Base-by-base conservation (phyloP, 2,888 invertebrate species). In the Magallana nippona region DNA sequence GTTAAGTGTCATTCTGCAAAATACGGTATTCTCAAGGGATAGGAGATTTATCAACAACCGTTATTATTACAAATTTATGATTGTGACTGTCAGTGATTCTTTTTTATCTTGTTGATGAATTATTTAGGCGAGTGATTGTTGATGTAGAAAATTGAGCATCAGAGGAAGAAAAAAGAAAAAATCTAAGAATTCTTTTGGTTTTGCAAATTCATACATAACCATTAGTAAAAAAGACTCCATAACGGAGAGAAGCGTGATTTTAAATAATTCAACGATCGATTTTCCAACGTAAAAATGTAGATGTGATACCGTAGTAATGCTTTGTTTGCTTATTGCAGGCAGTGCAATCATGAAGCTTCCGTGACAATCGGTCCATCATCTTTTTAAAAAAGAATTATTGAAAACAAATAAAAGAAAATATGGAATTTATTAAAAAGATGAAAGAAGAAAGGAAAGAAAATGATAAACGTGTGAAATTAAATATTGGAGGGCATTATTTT, bases 401-500 rank as follows among this genome's bases (percentile, higher is more conserved):
- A 77, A 77, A 2, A 17, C 3, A 15, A 19, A 19, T 55, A 62
- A 3, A 17, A 17, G 1, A 71, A 81, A 57, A 17, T 32, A 89
- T 89, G 90, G 90, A 90, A 86, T 90, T 84, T 84, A 90, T 90
- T 1, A 89, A 88, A 60, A 84, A 86, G 81, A 87, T 87, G 78
- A 78, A 87, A 27, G 82, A 84, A n/a, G 83, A 77, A 1, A 86
- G 80, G 84, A 79, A 77, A 32, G 83, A 82, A 32, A 82, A 83
- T 78, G 91, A 91, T 82, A 88, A 84, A 58, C 86, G 91, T 56
- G 81, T 92, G 10, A 88, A 86, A 55, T 85, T 94, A 55, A 94
- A 94, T 85, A 91, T 93, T 2, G 93, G 94, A 5, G 94, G 94
- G 0, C 89, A 88, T 5, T 80, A 89, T 15, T 92, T 93, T 84